Conservation (phyloP, 2,797 vertebrate genomes). For the Enteromius fasciolatus region DNA sequence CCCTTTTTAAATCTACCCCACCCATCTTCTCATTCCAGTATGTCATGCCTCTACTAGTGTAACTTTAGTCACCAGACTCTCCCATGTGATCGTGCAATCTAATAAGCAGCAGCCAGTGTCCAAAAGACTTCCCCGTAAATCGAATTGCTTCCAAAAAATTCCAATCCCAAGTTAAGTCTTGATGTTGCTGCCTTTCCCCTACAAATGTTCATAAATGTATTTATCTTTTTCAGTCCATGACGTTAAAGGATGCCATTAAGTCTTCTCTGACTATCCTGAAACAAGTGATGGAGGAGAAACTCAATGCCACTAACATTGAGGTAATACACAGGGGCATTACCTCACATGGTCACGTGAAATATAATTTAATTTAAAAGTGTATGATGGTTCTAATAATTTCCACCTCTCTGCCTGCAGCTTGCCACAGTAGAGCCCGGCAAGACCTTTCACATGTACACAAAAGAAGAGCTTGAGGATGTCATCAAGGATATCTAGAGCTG, state of each 20-base stretch:
- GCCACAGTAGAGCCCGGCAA: slow-evolving; percentile 94
- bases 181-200: not conserved
- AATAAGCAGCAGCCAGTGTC: slow-evolving; percentile 7
- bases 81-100: slow-evolving; percentile 38
- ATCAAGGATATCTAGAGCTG: slow-evolving; percentile 92
- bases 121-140: slow-evolving; percentile 3
- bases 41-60: slow-evolving; percentile 33
- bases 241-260: slow-evolving; percentile 98
- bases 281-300: slow-evolving; percentile 99
- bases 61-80: slow-evolving; percentile 20
- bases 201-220: slow-evolving; percentile 1
- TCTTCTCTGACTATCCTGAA: slow-evolving; percentile 97
- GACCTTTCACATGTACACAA: slow-evolving; percentile 99
- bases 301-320: slow-evolving; percentile 99
- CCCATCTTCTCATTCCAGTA: slow-evolving; percentile 22
- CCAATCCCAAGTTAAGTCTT: not conserved
- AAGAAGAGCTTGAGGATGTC: slow-evolving; percentile 98
- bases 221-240: slow-evolving; percentile 87
- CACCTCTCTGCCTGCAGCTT: slow-evolving; percentile 76
- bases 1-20: slow-evolving; percentile 28
- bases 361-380: not conserved
- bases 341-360: not conserved
- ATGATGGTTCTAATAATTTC: not conserved
- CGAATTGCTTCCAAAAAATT: slow-evolving; percentile 8
- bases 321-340: slow-evolving; percentile 69